Percentiles rank a stretch among this genome's conserved stretches.
phyloP scores from a whole-genome alignment of 2,797 vertebrate genomes.

The Sphaeramia orbicularis region DNA sequence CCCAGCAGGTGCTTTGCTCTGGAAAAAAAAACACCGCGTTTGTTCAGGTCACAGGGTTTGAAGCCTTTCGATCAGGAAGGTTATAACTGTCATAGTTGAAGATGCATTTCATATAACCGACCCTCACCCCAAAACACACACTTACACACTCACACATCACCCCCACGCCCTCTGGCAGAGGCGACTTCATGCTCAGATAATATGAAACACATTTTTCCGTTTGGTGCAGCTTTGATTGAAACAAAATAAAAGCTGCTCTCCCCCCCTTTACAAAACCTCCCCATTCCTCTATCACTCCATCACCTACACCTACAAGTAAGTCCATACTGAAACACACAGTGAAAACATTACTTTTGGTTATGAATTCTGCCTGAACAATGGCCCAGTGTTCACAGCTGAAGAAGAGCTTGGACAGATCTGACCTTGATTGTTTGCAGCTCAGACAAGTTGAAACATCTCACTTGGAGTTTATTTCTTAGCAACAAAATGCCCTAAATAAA shows the following conservation, averaged over 20 bases:
- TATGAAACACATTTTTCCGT: constrained; percentile 72
- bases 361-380: constrained; percentile 66
- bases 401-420: constrained; percentile 40
- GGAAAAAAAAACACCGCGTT: constrained; percentile 34
- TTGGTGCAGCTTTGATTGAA: constrained; percentile 42
- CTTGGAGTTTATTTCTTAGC: background rate
- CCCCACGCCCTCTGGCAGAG: constrained; percentile 7
- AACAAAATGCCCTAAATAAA: constrained; percentile 26
- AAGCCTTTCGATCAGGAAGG: constrained; percentile 46
- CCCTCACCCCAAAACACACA: background rate
- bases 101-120: constrained; percentile 47
- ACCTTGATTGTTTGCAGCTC: constrained; percentile 54
- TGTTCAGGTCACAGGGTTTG: constrained; percentile 61
- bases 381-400: constrained; percentile 51
- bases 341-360: constrained; percentile 63
- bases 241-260: constrained; percentile 58
- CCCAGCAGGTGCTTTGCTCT: constrained; percentile 66
- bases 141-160: constrained; percentile 10
- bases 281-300: constrained; percentile 27
- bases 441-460: constrained; percentile 10
- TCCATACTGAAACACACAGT: constrained; percentile 36
- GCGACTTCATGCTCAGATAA: constrained; percentile 55
- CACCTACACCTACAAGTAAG: constrained; percentile 51
- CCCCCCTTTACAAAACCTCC: constrained; percentile 8
- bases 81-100: constrained; percentile 42